phyloP scores from a whole-genome alignment of 2,888 invertebrate species.

The Callyntrura sp. region DNA sequence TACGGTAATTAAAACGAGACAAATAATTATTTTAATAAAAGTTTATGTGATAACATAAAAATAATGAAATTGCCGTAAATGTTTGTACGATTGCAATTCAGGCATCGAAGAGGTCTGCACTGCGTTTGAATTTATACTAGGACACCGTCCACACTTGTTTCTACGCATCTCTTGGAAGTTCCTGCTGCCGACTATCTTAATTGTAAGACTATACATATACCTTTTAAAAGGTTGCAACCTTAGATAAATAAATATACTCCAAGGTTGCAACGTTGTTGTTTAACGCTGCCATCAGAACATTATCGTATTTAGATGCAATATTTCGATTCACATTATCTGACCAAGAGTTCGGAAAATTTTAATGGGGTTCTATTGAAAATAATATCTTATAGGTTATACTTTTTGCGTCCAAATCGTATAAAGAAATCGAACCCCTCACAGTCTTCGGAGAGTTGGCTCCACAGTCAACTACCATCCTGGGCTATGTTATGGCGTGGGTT shows the following conservation, averaged over 20 bases:
- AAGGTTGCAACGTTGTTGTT: too few species aligned
- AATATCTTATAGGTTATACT: too few species aligned
- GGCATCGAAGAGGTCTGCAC: conserved; percentile 73
- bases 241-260: neutral
- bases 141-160: conserved; percentile 24
- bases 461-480: neutral
- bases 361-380: too few species aligned
- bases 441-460: neutral
- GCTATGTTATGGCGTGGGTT: neutral
- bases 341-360: too few species aligned
- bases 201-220: conserved; percentile 41
- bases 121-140: conserved; percentile 48
- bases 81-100: too few species aligned
- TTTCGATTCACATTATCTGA: too few species aligned
- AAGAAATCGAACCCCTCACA: neutral
- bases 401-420: neutral
- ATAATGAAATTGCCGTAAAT: too few species aligned
- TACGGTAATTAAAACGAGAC: conserved; percentile 59
- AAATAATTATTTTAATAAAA: too few species aligned
- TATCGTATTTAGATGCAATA: too few species aligned
- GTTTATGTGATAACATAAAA: too few species aligned
- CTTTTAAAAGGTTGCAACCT: too few species aligned
- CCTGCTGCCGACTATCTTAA: neutral
- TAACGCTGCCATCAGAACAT: too few species aligned
- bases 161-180: conserved; percentile 71